These are phyloP conservation scores for Hafferia zeledoni DNA, from an alignment of 2,797 vertebrate species.

Conservation along the genomic window DNA sequence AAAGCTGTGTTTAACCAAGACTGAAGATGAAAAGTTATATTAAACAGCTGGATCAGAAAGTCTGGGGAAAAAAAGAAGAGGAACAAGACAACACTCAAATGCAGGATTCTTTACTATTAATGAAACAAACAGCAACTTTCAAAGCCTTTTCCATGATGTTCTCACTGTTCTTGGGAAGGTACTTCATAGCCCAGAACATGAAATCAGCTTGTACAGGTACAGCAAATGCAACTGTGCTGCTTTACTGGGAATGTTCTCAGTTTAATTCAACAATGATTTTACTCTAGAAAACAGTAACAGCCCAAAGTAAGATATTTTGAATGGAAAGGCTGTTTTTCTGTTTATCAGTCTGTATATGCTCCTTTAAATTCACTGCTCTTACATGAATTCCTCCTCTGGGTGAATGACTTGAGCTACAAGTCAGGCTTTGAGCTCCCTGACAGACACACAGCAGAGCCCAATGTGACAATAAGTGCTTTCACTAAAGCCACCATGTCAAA, in stretches of 20 bases:
- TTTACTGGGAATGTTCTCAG: neutral
- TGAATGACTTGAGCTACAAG: neutral
- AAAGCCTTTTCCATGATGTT: neutral
- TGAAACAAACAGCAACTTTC: neutral
- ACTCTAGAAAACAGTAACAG: neutral
- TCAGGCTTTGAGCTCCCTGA: neutral
- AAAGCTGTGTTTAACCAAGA: neutral
- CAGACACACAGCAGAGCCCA: neutral
- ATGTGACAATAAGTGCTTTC: fast-evolving
- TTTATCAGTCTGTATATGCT: too few relatives aligned
- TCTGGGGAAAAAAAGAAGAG: neutral
- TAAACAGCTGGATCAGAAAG: neutral
- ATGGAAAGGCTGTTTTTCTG: neutral
- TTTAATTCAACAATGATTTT: neutral
- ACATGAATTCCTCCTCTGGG: neutral
- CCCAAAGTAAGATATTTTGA: neutral
- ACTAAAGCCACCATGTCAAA: neutral
- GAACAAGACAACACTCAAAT: neutral
- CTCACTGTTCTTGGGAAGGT: neutral
- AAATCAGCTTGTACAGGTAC: neutral
- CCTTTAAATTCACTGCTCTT: neutral
- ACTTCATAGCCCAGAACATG: neutral
- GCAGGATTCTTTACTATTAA: neutral
- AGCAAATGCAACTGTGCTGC: neutral
- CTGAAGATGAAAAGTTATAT: neutral